Evolutionary conservation across 2,888 invertebrate species (phyloP), one percentile per base, ranked within the genome.

Genomic region (Drosophila pegasa): DNA sequence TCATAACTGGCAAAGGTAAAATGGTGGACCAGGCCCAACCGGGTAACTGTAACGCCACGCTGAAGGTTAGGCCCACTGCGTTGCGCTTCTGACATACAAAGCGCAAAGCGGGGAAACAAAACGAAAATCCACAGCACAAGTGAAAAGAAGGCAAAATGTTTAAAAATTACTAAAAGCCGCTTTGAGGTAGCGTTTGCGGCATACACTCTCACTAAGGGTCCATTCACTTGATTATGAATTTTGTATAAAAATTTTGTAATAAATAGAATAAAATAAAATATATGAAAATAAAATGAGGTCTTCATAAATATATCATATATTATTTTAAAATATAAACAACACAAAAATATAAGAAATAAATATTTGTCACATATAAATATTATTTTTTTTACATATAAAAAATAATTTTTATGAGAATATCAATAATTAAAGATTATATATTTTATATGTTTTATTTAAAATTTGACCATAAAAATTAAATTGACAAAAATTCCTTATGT

Each of bases 91-190:
- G 75, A 47, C 75, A 63, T 50, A 60, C 51, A 40, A 54, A 60
- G 40, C 48, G 61, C 50, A 61, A 27, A 29, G 45, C 45, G 27
- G 27, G 6, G 25, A 57, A n/a, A n/a, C 8, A 43, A n/a, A 43
- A n/a, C 16, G 6, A 55, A 43, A 29, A 6, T 31, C 20, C 20
- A 56, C 43, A 43, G 40, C 35, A 71, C 40, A 59, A 14, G 62
- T 48, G 61, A 50, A 40, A 33, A 43, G 43, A 43, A 41, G n/a
- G 43, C 29, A 48, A 71, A 74, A 71, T 70, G 54, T 64, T 72
- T 57, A 18, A 81, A 80, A 84, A 89, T 90, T 90, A 90, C 90
- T 90, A 90, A 89, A 89, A 89, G 78, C 85, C 63, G 88, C 83
- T 90, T 86, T 50, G 59, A 54, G 56, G 22, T 62, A 56, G 51